These are phyloP conservation scores for Pelagia noctiluca DNA, from an alignment of 30 jellyfish, hydroid and myxozoan species.

Conservation along the genomic window DNA sequence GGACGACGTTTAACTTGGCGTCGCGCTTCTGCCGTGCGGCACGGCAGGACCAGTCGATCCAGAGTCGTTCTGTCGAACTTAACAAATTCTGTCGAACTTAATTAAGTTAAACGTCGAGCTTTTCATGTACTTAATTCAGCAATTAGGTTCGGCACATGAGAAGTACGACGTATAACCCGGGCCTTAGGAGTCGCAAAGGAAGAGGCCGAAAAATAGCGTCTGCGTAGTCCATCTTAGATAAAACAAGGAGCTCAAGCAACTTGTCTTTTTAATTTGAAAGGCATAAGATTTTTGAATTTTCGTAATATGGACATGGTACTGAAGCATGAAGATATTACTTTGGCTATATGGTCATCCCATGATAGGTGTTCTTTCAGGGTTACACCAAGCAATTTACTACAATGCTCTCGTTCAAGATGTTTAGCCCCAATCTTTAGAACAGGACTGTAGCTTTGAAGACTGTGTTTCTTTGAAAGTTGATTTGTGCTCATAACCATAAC, in stretches of 20 bases:
- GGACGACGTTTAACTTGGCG: too few species aligned
- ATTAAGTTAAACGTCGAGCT: too few species aligned
- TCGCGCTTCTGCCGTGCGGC: too few species aligned
- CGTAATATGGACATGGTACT: constrained; percentile 40
- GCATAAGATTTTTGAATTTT: constrained; percentile 38
- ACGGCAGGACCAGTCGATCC: too few species aligned
- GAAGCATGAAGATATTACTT: constrained; percentile 39
- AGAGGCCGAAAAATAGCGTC: constrained; percentile 72
- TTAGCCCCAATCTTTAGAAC: constrained; percentile 9
- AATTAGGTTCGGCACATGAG: too few species aligned
- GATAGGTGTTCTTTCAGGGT: constrained; percentile 56
- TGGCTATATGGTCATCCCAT: constrained; percentile 69
- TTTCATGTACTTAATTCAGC: too few species aligned
- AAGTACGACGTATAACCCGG: too few species aligned
- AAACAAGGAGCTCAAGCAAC: constrained; percentile 76
- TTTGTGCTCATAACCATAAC: constrained; percentile 48
- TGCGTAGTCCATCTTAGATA: constrained; percentile 71
- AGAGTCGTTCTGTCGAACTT: too few species aligned
- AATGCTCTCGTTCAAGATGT: constrained; percentile 48
- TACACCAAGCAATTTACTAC: constrained; percentile 51
- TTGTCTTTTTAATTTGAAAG: constrained; percentile 37
- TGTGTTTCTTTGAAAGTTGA: constrained; percentile 41
- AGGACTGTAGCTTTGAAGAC: constrained; percentile 24
- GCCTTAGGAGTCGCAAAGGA: constrained; percentile 70
- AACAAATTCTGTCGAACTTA: too few species aligned